Conservation (phyloP, 23 tunicate genomes). For the Ascidia mentula region DNA sequence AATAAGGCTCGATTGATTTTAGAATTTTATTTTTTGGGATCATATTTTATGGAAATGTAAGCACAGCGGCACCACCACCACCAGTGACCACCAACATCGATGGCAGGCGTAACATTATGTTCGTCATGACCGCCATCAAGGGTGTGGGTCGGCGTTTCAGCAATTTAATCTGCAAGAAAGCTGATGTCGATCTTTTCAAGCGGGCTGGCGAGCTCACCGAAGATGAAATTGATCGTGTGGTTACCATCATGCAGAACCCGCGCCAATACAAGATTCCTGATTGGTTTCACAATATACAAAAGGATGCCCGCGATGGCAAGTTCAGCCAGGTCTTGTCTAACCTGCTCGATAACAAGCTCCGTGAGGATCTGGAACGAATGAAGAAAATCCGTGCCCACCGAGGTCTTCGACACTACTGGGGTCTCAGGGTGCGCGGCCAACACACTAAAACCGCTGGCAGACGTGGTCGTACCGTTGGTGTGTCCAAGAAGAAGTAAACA, state of each 20-base stretch:
- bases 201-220: conserved; percentile 83
- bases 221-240: conserved; percentile 62
- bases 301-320: conserved; percentile 65
- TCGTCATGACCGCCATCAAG: conserved; percentile 80
- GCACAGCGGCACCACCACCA: no score
- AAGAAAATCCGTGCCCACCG: conserved; percentile 82
- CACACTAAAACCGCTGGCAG: conserved; percentile 97
- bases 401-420: conserved; percentile 88
- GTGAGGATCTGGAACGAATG: conserved; percentile 73
- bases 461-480: conserved; percentile 99
- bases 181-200: conserved; percentile 73
- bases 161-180: conserved; percentile 61
- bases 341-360: conserved; percentile 75
- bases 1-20: no score
- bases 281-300: conserved; percentile 73
- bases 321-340: conserved; percentile 65
- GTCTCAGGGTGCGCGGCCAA: conserved; percentile 81
- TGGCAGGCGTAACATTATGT: conserved; percentile 64
- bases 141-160: conserved; percentile 72
- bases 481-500: conserved; percentile 98
- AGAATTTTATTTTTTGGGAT: no score
- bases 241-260: conserved; percentile 83
- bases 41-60: no score
- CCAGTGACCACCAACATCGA: conserved; percentile 86
- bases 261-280: conserved; percentile 78